Base-by-base conservation (phyloP, 2,888 invertebrate genomes). In the Agrotis clavis region DNA sequence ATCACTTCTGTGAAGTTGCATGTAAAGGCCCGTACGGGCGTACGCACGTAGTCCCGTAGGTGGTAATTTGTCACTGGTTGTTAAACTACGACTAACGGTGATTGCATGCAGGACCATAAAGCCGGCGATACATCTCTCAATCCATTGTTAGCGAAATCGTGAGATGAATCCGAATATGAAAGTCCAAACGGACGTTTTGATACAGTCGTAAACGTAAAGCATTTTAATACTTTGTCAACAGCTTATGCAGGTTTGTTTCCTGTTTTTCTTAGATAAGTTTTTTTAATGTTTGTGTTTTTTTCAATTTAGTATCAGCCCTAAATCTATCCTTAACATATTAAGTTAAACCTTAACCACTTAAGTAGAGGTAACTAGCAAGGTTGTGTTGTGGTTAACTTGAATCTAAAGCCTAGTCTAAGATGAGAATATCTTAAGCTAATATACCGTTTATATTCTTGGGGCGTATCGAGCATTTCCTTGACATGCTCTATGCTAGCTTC, bases 381-480 rank as follows among this genome's bases (percentile, higher is more conserved):
- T 78, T 74, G 67, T n/a, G 45, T 45, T 77, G 85, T 71, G 83
- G 83, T 85, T 69, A 75, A 67, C 61, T 51, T 59, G 71, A 65
- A 62, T 79, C 75, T 53, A 76, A 83, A 82, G 74, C 71, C 77
- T 74, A 74, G 67, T 67, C 72, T 76, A 71, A 85, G 85, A 85
- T 82, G 82, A 79, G 79, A 83, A 85, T 82, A 85, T 83, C 51
- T 79, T 79, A 74, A 68, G 77, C 76, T 82, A 84, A 86, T 86
- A 67, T 45, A 71, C 63, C 78, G 83, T 86, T 85, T 86, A 78
- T 83, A 86, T 86, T 86, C 86, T 73, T 68, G 62, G 67, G 35
- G 54, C 83, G 82, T 77, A 67, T 62, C 19, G 63, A 67, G 53
- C 75, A 77, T 82, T 86, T 84, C 86, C 86, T 86, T 86, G 86